Conservation (phyloP, 2,888 invertebrate species). For the Pterostichus madidus region DNA sequence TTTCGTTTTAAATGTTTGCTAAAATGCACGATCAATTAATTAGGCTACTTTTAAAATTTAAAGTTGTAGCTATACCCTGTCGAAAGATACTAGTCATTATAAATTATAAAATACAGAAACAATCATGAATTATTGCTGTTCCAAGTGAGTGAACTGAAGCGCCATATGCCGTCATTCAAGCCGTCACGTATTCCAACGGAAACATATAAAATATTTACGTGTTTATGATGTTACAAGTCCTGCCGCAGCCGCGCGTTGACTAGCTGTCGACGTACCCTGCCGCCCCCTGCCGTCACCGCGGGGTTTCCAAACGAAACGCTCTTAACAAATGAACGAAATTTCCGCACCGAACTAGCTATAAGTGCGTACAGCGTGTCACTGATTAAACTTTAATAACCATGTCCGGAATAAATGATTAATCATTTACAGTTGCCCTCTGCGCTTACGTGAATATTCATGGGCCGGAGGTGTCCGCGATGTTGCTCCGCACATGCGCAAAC, state of each 20-base stretch:
- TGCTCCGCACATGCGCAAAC: background rate
- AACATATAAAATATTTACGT: constrained; percentile 50
- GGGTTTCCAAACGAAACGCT: constrained; percentile 50
- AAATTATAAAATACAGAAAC: constrained; percentile 29
- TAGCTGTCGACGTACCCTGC: constrained; percentile 14
- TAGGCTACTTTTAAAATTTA: too few relatives aligned
- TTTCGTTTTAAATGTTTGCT: too few relatives aligned
- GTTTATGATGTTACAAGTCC: constrained; percentile 52
- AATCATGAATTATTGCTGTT: constrained; percentile 32
- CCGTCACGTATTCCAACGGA: constrained; percentile 30
- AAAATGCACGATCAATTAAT: too few relatives aligned
- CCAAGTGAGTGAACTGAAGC: constrained; percentile 5
- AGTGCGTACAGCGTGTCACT: constrained; percentile 74
- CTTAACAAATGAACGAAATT: constrained; percentile 63
- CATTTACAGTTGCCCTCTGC: constrained; percentile 73
- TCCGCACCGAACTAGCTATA: constrained; percentile 68
- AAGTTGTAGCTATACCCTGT: too few relatives aligned
- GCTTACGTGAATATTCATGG: constrained; percentile 62
- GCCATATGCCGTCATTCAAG: constrained; percentile 19
- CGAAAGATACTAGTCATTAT: constrained; percentile 16
- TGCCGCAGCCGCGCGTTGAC: constrained; percentile 4
- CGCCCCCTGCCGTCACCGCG: background rate
- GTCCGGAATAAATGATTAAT: constrained; percentile 77
- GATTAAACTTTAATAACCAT: constrained; percentile 76
- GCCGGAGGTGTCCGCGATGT: constrained; percentile 36